Evolutionary conservation across 2,797 vertebrate genomes (phyloP), one percentile per base, ranked within the genome.

Genomic region (Calcarius lapponicus): DNA sequence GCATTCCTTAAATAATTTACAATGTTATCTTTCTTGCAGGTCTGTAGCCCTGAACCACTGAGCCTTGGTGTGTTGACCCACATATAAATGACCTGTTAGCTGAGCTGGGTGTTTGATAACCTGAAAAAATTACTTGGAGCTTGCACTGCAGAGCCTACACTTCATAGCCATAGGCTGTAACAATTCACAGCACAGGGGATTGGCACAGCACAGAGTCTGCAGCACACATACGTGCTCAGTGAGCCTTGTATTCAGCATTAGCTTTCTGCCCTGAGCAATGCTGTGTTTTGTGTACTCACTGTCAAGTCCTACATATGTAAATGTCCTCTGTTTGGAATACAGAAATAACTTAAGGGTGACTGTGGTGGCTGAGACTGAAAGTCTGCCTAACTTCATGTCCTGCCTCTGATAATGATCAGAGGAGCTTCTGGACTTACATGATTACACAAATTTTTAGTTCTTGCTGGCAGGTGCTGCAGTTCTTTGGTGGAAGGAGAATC

Each of bases 181-280:
- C 71, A 38, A 76, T 34, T 69, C 38, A 3, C 54, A 75, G 82
- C 54, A 31, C 67, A 21, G 40, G 54, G 67, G 42, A 24, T 24
- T 32, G 75, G 58, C 50, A 17, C 36, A 21, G 54, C 0, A 2
- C 54, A 28, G 51, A 13, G 20, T 34, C 53, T 90, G 75, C 74
- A 79, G 6, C 67, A 25, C 2, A 0, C 29, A 3, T 11, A 48
- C 0, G 0, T 53, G 14, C 48, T 54, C 4, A 9, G 66, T 36
- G 90, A 79, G n/a, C 67, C 6, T 83, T 80, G 60, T 18, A 53
- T 36, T 64, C 4, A 5, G 70, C 47, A 36, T 88, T 36, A 79
- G 34, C 62, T 71, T 89, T 51, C 70, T 88, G 92, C 89, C 70
- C 83, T 73, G 40, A 78, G 65, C 50, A 1, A 36, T 56, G 25